These are phyloP conservation scores for Parauchenoglanis ngamensis DNA, from an alignment of 2,797 vertebrate genomes.

Conservation along the genomic window DNA sequence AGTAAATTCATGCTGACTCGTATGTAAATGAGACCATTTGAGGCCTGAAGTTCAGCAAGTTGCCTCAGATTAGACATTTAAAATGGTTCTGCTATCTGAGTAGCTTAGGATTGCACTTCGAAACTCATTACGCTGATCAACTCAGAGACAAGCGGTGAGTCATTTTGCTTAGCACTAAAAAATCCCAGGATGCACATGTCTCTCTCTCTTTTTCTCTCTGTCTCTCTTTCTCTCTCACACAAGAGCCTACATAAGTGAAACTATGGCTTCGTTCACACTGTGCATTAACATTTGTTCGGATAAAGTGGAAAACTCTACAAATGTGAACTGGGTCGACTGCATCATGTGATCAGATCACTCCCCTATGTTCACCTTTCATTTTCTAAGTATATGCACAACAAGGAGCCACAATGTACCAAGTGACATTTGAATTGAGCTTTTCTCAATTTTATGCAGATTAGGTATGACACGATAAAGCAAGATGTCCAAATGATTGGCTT, in stretches of 20 bases:
- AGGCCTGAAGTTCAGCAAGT: constrained; percentile 56
- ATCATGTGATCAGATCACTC: constrained; percentile 4
- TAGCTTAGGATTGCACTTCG: constrained; percentile 58
- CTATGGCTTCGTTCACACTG: background rate
- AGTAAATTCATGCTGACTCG: constrained; percentile 63
- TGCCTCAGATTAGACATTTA: constrained; percentile 62
- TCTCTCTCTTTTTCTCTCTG: background rate
- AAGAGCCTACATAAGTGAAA: background rate
- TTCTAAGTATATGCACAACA: background rate
- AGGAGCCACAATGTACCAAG: background rate
- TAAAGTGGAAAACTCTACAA: background rate
- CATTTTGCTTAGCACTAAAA: constrained; percentile 48
- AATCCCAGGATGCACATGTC: constrained; percentile 46
- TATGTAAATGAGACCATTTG: constrained; percentile 64
- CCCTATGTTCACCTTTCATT: background rate
- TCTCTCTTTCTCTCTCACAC: background rate
- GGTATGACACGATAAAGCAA: background rate
- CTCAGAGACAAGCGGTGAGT: constrained; percentile 56
- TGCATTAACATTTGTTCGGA: background rate
- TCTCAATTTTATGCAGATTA: background rate
- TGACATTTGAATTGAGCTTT: background rate
- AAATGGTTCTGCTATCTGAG: constrained; percentile 59
- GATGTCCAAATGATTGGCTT: background rate
- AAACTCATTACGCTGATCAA: constrained; percentile 64
- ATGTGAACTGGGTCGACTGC: background rate